Conservation (phyloP, 2,113 vertebrate genomes). For the Cyanoliseus patagonus region DNA sequence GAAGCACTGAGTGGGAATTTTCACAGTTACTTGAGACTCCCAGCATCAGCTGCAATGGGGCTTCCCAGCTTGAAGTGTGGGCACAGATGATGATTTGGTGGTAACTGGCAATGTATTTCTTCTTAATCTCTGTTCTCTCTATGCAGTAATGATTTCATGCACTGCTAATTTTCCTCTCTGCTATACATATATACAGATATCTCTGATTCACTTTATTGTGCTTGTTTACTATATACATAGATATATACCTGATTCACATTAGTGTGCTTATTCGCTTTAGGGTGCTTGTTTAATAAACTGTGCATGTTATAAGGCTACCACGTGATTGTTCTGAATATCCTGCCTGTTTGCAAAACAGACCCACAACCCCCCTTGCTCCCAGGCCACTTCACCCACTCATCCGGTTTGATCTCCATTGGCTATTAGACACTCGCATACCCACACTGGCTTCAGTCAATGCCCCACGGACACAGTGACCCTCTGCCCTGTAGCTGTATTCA, state of each 20-base stretch:
- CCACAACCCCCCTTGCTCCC: neutral
- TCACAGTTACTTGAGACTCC: neutral
- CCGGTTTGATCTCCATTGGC: fast-evolving
- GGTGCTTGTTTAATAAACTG: neutral
- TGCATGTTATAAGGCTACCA: neutral
- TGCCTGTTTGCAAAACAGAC: neutral
- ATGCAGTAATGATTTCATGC: neutral
- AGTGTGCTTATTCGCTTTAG: neutral
- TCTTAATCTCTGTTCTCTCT: neutral
- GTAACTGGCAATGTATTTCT: neutral
- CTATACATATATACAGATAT: neutral
- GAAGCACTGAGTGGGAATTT: neutral
- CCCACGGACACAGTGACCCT: too few species aligned
- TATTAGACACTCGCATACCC: neutral
- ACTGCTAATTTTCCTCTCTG: neutral
- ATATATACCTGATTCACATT: neutral
- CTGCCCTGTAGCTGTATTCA: fast-evolving
- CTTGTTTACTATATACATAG: neutral
- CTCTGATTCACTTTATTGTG: neutral
- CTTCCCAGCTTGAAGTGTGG: neutral
- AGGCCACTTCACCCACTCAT: neutral
- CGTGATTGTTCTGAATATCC: neutral
- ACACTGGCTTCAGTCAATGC: neutral
- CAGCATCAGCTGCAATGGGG: neutral
- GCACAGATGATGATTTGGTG: neutral